Base-by-base conservation (phyloP, 2,113 vertebrate species). In the Motacilla tschutschensis region DNA sequence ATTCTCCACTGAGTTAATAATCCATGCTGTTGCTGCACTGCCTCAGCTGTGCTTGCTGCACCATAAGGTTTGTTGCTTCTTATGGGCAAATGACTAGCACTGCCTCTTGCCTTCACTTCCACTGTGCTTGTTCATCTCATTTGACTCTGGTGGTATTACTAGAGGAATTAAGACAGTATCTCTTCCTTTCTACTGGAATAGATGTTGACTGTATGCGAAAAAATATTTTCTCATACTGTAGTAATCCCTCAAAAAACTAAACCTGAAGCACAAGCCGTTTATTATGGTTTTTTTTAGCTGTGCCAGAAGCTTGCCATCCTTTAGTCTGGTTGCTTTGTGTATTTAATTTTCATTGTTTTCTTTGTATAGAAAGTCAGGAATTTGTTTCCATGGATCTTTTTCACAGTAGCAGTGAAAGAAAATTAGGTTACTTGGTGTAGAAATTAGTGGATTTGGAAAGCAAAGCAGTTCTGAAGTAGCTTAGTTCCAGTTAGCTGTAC, bases 291-390 rank as follows among this genome's bases (percentile, higher is more conserved):
- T 89, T 33, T 67, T 78, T 75, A 58, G 13, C 18, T 83, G 43
- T 78, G 86, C 43, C 21, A 64, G 43, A 75, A 38, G 73, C 60
- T 80, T 85, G 59, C n/a, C 2, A 14, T 62, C 16, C 33, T 57
- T 65, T 74, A 58, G 46, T 85, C 21, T 83, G 11, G 9, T 58
- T 83, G 9, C 40, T 92, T 6, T 72, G 5, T 80, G n/a, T 77
- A 31, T 85, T 85, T 90, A 51, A 35, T 87, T 83, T 63, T 83
- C 13, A 14, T 87, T 81, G 40, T 77, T 79, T 79, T 69, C 40
- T 72, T 72, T 65, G 20, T 72, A 6, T 55, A 47, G 41, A 20
- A 83, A 62, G 22, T 69, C 47, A 73, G 26, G 21, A 80, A 47
- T 40, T 82, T 47, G 17, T 75, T 88, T 87, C 50, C 2, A 2